A percentile compares a stretch with the other conserved stretches of the same genome.
These are phyloP conservation scores for Silvanus unidentatus DNA, from an alignment of 2,888 invertebrate genomes.

Conservation along the genomic window DNA sequence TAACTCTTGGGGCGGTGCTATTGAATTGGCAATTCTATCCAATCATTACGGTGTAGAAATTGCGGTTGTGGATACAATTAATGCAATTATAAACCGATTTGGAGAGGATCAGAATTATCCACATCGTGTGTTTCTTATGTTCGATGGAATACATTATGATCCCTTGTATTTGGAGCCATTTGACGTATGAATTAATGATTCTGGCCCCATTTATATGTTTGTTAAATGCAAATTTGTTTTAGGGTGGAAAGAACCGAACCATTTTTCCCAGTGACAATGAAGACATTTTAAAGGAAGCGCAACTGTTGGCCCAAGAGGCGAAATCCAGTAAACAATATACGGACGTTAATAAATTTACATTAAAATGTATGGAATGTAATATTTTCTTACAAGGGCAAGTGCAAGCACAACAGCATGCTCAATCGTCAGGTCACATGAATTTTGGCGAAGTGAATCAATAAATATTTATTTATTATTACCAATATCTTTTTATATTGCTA, in stretches of 20 bases:
- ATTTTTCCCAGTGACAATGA: conserved; percentile 74
- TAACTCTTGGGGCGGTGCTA: conserved; percentile 94
- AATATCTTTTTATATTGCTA: too few species aligned
- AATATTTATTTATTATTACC: too few species aligned
- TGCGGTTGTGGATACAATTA: conserved; percentile 87
- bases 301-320: conserved; percentile 80
- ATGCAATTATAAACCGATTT: conserved; percentile 84
- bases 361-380: conserved; percentile 80
- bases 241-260: conserved; percentile 71
- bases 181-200: conserved; percentile 54
- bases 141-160: conserved; percentile 96
- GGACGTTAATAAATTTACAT: conserved; percentile 78
- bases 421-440: conserved; percentile 72
- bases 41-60: conserved; percentile 86
- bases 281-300: conserved; percentile 69
- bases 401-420: conserved; percentile 81
- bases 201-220: background rate
- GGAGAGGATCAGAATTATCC: conserved; percentile 87
- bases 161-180: conserved; percentile 81
- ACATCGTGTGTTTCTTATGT: conserved; percentile 79
- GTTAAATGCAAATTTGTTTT: conserved; percentile 27
- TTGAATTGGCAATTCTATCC: conserved; percentile 85
- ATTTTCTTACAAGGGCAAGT: conserved; percentile 69
- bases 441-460: conserved; percentile 62
- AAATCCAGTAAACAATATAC: conserved; percentile 87